phyloP scores from a whole-genome alignment of 2,888 invertebrate genomes.

The Catocala nupta region DNA sequence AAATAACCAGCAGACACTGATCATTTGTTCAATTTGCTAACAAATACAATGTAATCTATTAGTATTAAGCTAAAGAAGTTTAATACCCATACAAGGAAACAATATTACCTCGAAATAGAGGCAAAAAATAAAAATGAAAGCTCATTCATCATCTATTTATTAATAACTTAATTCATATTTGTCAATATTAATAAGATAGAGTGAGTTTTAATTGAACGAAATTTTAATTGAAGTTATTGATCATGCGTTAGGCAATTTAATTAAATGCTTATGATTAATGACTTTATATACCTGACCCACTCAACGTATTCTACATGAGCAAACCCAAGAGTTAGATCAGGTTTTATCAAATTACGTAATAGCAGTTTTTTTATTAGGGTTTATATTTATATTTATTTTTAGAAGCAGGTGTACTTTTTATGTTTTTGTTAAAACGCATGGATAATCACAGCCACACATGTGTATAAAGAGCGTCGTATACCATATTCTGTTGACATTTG shows the following conservation, averaged over 20 bases:
- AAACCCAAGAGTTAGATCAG: background rate
- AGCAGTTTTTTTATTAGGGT: background rate
- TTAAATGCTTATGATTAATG: conserved; percentile 18
- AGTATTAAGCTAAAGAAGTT: no score
- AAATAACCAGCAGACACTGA: no score
- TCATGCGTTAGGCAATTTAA: conserved; percentile 16
- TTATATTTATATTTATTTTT: background rate
- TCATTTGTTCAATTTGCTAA: no score
- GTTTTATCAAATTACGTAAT: background rate
- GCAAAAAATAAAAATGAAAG: background rate
- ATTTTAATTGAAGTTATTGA: conserved; percentile 15
- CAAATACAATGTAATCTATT: no score
- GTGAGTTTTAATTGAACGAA: conserved; percentile 13
- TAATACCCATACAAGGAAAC: no score
- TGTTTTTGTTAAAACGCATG: no score
- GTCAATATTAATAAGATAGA: conserved; percentile 12
- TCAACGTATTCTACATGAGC: conserved; percentile 9
- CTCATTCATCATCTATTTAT: background rate
- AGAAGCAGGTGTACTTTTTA: no score
- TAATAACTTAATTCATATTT: conserved; percentile 7
- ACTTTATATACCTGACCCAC: conserved; percentile 7
- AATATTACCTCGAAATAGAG: no score
- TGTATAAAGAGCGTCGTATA: no score
- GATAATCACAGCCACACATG: no score
- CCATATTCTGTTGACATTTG: no score